Evolutionary conservation across 1,140 invertebrate species (phyloP), one percentile per base, ranked within the genome.

Genomic region (Papilio xuthus): DNA sequence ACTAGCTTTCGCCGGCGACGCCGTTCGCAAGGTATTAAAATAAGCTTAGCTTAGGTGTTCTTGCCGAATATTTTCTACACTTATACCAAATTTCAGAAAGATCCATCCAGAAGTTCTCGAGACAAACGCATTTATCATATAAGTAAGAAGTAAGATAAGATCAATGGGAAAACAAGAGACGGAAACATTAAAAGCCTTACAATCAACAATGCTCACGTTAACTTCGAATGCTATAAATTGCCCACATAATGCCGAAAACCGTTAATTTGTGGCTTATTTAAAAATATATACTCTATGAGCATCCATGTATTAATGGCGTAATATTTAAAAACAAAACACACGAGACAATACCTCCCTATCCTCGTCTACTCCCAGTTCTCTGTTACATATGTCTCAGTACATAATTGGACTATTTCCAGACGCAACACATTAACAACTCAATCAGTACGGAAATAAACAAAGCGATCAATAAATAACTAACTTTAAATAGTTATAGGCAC

Each of bases 401-500:
- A 67, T 67, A 67, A 67, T 67, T 67, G 60, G 60, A 67, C 23
- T 67, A 67, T 67, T 67, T 67, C 26, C 60, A 67, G 60, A 44
- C 37, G 71, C 42, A 23, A n/a, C 37, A 47, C 71, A 73, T 73
- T 73, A 73, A 73, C 71, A 73, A 73, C 37, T 73, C 41, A 73
- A 44, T 47, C 37, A 15, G 41, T 73, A 26, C 71, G 41, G 42
- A 73, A 23, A 73, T 73, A 73, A 73, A 73, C 71, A 47, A 41
- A 26, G 20, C 71, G 23, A 73, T 67, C 28, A 67, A 67, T 67
- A 67, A 28, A 67, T 67, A 37, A 67, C 60, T 28, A 15, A 67
- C 60, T 63, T 63, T 63, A 63, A 63, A 63, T 63, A 63, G 60
- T 63, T 7, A 70, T 32, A 72, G 41, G 12, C 70, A 47, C 70